Evolutionary conservation across 1,140 invertebrate genomes (phyloP), one percentile per base, ranked within the genome.

Genomic region (Heliconius nattereri): DNA sequence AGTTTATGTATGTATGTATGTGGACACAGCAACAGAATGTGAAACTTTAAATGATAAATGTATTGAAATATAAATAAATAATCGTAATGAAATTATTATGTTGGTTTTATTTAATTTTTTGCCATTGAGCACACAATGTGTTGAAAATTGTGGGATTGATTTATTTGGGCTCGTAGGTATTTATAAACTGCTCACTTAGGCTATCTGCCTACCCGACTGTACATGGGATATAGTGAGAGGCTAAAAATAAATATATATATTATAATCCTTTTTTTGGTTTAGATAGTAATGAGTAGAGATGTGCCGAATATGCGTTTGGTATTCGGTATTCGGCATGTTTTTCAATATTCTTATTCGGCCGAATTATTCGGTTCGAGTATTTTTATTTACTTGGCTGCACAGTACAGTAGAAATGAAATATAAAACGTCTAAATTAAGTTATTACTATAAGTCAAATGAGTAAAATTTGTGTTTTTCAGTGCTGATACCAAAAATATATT

Each of bases 31-130:
- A 45, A 19, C 26, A 26, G 13, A 35, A 82, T 79, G 82, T 87
- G 87, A 86, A 89, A 87, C 85, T 90, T 86, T 88, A 87, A 85
- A 77, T 83, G 81, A 87, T 85, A 78, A 86, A 88, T 91, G 89
- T 89, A 90, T 90, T 89, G 82, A 86, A 82, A 87, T 87, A 88
- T 91, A 78, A 91, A 91, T 92, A 91, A 92, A 91, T 91, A 87
- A 91, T 87, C 85, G 85, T 90, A 89, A 71, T 85, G 82, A 85
- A 80, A 71, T 75, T 73, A 73, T 76, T 20, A 11, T 52, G 7
- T n/a, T 60, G 11, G 74, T 80, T 40, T 80, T 73, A 80, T 73
- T 80, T 73, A 20, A 1, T 40, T 26, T 54, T 16, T 60, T 23
- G n/a, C n/a, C 54, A 57, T n/a, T 57, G 19, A 9, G 19, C 54